Conservation (phyloP, 2,888 invertebrate species). For the Candidula unifasciata region DNA sequence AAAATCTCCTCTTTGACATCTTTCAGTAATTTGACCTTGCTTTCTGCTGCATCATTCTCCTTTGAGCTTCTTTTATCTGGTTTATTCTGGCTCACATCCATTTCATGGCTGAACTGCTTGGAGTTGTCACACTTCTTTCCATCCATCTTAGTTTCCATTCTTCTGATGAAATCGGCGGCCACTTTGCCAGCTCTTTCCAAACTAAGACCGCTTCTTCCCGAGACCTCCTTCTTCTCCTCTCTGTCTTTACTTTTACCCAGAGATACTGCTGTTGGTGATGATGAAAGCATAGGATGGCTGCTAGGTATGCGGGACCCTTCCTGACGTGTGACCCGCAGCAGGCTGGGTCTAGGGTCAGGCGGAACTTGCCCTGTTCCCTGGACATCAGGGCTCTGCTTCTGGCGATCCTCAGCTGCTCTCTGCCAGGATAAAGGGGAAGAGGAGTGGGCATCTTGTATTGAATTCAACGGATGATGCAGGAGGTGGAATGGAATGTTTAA, state of each 20-base stretch:
- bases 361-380: background rate
- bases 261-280: conserved; percentile 31
- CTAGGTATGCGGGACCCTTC: background rate
- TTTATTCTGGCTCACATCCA: background rate
- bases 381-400: conserved; percentile 42
- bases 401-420: conserved; percentile 31
- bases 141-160: conserved; percentile 28
- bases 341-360: background rate
- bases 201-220: conserved; percentile 16
- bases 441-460: conserved; percentile 41
- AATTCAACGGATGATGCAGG: conserved; percentile 55
- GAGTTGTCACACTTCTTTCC: background rate
- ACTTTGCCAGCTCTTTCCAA: conserved; percentile 39
- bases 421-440: conserved; percentile 4
- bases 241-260: conserved; percentile 5
- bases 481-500: conserved; percentile 51
- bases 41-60: background rate
- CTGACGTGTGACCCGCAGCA: background rate
- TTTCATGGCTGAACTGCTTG: background rate
- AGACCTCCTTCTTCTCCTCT: background rate
- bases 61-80: background rate
- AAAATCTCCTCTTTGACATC: conserved; percentile 40
- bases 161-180: conserved; percentile 38
- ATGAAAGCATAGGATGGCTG: background rate
- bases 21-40: background rate